These are phyloP conservation scores for Sycophila texana DNA, from an alignment of 2,888 invertebrate species.

Conservation along the genomic window DNA sequence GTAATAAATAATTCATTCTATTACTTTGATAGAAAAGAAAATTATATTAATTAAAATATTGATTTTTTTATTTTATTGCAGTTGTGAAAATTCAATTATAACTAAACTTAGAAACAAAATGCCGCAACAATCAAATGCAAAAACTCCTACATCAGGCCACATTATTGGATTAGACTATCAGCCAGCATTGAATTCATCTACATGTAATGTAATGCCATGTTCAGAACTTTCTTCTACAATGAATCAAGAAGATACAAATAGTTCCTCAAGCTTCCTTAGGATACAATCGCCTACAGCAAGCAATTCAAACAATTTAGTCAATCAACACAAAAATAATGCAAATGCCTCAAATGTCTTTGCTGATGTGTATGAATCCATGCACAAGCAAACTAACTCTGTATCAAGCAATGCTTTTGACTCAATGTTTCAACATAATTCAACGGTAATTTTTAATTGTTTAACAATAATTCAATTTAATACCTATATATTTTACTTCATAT, in stretches of 20 bases:
- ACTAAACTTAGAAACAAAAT: constrained; percentile 58
- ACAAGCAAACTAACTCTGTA: constrained; percentile 42
- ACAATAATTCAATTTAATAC: not conserved
- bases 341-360: constrained; percentile 41
- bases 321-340: constrained; percentile 50
- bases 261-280: constrained; percentile 69
- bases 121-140: constrained; percentile 48
- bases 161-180: constrained; percentile 41
- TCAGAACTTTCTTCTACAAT: constrained; percentile 19
- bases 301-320: constrained; percentile 40
- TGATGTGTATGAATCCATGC: constrained; percentile 49
- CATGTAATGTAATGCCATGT: constrained; percentile 25
- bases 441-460: constrained; percentile 34
- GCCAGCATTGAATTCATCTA: constrained; percentile 30
- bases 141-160: constrained; percentile 32
- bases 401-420: constrained; percentile 45
- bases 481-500: not conserved
- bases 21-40: not conserved
- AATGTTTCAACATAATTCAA: constrained; percentile 47
- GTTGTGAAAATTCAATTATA: constrained; percentile 55
- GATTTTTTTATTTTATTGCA: constrained; percentile 22
- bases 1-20: not conserved
- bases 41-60: not conserved
- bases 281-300: constrained; percentile 71
- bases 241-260: constrained; percentile 43